phyloP scores from a whole-genome alignment of 2,888 invertebrate species.

The Mimachlamys varia region DNA sequence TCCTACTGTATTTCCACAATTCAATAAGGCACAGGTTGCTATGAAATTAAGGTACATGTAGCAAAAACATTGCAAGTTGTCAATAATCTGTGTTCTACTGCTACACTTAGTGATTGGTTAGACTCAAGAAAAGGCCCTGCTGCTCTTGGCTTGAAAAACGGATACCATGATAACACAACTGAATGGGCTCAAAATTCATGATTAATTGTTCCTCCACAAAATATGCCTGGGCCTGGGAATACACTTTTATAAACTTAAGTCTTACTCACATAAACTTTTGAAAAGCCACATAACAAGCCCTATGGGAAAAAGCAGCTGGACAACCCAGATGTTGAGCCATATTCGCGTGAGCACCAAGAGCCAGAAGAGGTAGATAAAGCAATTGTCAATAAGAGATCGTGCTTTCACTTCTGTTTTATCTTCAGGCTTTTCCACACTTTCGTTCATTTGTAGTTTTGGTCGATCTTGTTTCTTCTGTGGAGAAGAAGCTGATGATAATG shows the following conservation, averaged over 20 bases:
- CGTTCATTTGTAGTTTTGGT: constrained; percentile 2
- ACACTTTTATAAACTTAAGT: too few relatives aligned
- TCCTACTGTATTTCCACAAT: too few relatives aligned
- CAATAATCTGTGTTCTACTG: too few relatives aligned
- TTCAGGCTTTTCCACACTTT: background rate
- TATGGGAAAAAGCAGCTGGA: constrained; percentile 88
- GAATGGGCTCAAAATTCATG: background rate
- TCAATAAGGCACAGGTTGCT: too few relatives aligned
- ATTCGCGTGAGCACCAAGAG: constrained; percentile 92
- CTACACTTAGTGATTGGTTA: too few relatives aligned
- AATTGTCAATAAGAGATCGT: constrained; percentile 77
- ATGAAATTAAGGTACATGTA: too few relatives aligned
- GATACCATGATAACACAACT: too few relatives aligned
- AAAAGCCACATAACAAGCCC: constrained; percentile 88
- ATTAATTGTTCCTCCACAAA: too few relatives aligned
- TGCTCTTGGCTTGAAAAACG: too few relatives aligned
- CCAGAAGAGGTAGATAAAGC: constrained; percentile 86
- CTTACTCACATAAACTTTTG: constrained; percentile 82
- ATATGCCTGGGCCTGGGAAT: too few relatives aligned
- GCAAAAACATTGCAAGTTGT: too few relatives aligned
- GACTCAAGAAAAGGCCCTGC: too few relatives aligned
- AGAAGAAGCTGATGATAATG: background rate
- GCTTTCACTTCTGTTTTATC: constrained; percentile 42
- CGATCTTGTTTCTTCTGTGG: background rate
- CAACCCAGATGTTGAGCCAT: constrained; percentile 93